Conservation (phyloP, 2,113 vertebrate genomes). For the Eulemur rufifrons region DNA sequence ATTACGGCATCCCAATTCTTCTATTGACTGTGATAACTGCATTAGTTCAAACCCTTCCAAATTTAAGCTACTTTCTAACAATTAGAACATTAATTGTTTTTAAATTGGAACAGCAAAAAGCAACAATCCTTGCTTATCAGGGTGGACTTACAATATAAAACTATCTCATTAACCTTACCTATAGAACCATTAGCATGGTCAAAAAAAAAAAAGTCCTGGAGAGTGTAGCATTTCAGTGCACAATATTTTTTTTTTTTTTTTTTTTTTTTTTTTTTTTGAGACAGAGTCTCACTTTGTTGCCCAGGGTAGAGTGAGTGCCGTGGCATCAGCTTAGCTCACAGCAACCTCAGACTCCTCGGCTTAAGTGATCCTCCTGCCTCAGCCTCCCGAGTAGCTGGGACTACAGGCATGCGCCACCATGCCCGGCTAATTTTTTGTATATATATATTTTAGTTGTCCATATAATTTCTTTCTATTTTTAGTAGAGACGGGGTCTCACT, state of each 20-base stretch:
- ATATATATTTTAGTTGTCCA: no score
- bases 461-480: no score
- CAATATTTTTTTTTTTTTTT: constrained; percentile 10
- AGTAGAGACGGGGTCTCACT: no score
- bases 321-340: no score
- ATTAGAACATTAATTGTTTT: constrained; percentile 33
- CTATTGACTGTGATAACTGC: constrained; percentile 1
- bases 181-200: constrained; percentile 50
- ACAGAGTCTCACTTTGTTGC: no score
- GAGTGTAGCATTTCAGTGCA: constrained; percentile 1
- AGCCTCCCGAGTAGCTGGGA: no score
- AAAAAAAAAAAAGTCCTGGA: constrained; percentile 32
- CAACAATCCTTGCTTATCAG: not conserved
- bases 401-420: no score
- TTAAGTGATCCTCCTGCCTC: no score
- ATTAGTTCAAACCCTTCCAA: constrained; percentile 6
- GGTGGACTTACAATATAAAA: constrained; percentile 44
- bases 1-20: constrained; percentile 21
- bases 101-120: constrained; percentile 35
- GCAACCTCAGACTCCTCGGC: no score
- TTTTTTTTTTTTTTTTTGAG: no score
- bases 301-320: no score
- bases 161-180: constrained; percentile 59
- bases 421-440: no score
- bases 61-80: not conserved